Conservation (phyloP, 2,797 vertebrate genomes). For the Manis crassicaudata region DNA sequence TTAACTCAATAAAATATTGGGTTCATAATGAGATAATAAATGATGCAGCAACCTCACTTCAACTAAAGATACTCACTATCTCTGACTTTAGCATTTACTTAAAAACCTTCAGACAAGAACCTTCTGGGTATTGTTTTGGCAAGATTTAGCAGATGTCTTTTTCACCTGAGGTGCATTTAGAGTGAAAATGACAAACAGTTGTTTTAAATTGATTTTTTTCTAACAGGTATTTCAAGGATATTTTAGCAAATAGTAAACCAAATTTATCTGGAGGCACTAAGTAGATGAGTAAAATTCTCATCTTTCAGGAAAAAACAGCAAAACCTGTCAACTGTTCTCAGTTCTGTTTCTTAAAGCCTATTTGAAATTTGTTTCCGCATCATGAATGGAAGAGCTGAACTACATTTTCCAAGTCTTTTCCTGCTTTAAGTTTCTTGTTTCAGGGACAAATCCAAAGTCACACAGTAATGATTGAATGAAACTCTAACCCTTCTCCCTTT, state of each 20-base stretch:
- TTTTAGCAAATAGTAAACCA: neutral
- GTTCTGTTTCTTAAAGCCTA: neutral
- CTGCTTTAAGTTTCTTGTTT: neutral
- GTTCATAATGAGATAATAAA: conserved; percentile 85
- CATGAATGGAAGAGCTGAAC: neutral
- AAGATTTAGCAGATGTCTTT: conserved; percentile 66
- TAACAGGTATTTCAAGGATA: conserved; percentile 47
- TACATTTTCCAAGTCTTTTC: neutral
- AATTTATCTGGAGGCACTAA: neutral
- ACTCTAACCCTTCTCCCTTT: too few relatives aligned
- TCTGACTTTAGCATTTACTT: conserved; percentile 76
- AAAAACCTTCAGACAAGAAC: conserved; percentile 70
- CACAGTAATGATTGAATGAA: neutral
- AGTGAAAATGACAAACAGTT: conserved; percentile 45
- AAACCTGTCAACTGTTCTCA: neutral
- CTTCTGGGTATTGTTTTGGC: conserved; percentile 69
- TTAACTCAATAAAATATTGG: conserved; percentile 81
- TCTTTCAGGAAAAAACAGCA: neutral
- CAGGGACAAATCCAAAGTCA: neutral
- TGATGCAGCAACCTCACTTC: conserved; percentile 81
- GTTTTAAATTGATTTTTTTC: conserved; percentile 48
- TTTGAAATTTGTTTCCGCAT: neutral
- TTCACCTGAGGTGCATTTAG: conserved; percentile 40
- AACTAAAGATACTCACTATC: conserved; percentile 63
- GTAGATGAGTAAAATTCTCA: neutral